phyloP scores from a whole-genome alignment of 2,888 invertebrate genomes.

The Eudemis profundana region DNA sequence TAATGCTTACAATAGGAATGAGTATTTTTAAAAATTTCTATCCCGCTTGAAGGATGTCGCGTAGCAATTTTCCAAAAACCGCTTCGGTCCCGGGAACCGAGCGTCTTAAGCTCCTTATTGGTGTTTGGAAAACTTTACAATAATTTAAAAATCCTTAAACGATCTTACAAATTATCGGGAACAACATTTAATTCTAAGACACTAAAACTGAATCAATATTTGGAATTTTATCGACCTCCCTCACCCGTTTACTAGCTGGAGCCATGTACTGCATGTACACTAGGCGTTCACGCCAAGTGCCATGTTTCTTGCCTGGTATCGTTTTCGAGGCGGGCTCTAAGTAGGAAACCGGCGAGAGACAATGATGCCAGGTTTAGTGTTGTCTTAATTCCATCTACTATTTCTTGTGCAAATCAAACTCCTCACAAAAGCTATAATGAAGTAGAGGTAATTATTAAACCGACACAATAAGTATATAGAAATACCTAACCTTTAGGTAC shows the following conservation, averaged over 20 bases:
- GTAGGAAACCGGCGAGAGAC: slow-evolving; percentile 38
- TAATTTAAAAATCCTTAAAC: slow-evolving; percentile 62
- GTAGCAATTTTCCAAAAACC: slow-evolving; percentile 66
- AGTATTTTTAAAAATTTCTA: slow-evolving; percentile 78
- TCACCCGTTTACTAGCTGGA: slow-evolving; percentile 25
- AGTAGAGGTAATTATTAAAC: slow-evolving; percentile 81
- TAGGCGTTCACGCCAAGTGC: neutral
- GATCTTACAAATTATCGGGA: slow-evolving; percentile 81
- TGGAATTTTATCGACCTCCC: slow-evolving; percentile 39
- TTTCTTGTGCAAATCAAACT: slow-evolving; percentile 82
- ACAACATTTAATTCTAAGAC: slow-evolving; percentile 81
- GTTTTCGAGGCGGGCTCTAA: slow-evolving; percentile 9
- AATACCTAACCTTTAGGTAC: slow-evolving; percentile 79
- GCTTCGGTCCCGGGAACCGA: slow-evolving; percentile 44
- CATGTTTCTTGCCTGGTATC: neutral
- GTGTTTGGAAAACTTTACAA: slow-evolving; percentile 65
- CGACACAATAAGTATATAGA: slow-evolving; percentile 84
- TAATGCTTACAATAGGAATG: slow-evolving; percentile 83
- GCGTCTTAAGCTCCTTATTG: slow-evolving; percentile 43
- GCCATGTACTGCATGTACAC: neutral
- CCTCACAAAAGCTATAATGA: slow-evolving; percentile 82
- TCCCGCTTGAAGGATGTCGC: slow-evolving; percentile 68
- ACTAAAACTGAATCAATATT: slow-evolving; percentile 65
- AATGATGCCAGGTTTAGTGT: slow-evolving; percentile 62
- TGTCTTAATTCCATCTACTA: slow-evolving; percentile 72